A percentile compares a stretch with the other conserved stretches of the same genome.
These are phyloP conservation scores for Fregata magnificens DNA, from an alignment of 2,113 vertebrate genomes.

Conservation along the genomic window DNA sequence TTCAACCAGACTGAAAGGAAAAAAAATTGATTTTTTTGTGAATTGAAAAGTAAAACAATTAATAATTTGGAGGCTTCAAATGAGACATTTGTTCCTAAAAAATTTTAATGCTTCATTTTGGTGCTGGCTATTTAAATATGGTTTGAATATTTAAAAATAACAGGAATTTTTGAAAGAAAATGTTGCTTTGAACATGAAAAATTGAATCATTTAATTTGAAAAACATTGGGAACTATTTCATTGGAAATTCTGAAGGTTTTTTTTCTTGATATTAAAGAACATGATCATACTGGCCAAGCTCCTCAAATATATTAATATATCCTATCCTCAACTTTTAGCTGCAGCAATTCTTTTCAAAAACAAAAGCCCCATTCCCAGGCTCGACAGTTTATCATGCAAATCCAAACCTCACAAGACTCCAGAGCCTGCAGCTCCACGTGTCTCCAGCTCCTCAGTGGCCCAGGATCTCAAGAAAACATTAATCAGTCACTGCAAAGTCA, in stretches of 20 bases:
- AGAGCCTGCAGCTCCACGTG: neutral
- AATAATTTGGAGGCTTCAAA: neutral
- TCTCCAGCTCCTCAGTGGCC: neutral
- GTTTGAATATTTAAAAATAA: neutral
- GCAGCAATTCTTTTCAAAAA: neutral
- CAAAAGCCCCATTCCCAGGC: neutral
- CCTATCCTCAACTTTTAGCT: neutral
- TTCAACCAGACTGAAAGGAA: slow-evolving; percentile 15
- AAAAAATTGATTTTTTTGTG: neutral
- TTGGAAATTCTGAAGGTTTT: neutral
- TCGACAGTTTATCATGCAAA: neutral
- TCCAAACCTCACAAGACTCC: neutral
- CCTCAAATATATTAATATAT: neutral
- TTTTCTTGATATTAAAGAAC: neutral
- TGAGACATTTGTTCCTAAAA: neutral
- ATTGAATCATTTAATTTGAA: neutral
- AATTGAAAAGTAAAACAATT: neutral
- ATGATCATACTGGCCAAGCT: neutral
- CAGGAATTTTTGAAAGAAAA: neutral
- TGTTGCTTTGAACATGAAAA: neutral
- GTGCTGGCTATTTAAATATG: neutral
- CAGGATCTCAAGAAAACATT: neutral
- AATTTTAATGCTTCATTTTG: neutral
- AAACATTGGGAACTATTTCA: neutral
- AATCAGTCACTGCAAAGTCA: neutral